Base-by-base conservation (phyloP, 2,888 invertebrate species). In the Archips xylosteana region DNA sequence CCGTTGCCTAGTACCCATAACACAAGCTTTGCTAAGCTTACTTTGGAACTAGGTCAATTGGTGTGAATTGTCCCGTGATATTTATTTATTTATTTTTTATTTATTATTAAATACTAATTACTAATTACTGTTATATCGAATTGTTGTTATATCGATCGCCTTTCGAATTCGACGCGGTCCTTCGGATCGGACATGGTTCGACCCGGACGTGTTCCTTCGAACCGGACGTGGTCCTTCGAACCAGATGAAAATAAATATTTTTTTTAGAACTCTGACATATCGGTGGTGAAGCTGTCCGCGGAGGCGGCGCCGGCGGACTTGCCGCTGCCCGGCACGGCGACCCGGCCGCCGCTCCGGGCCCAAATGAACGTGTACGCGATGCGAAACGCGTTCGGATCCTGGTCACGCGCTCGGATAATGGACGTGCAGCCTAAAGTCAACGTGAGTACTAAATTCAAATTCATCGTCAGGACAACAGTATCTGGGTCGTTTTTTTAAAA, bases 331-430 rank as follows among this genome's bases (percentile, higher is more conserved):
- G 96, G 96, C 0, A 88, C 88, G 10, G 79, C 96, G 3, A 77
- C 85, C 0, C 94, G 95, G 51, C 91, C 95, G 0, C 83, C 90
- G 1, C 91, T 96, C 1, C 87, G 90, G 15, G 78, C 91, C 0
- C 95, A 95, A 62, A 81, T 83, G 82, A 13, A 59, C 0, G 96
- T 96, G 32, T 96, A 95, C 85, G 96, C 96, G 2, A 96, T 96
- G 94, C 95, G 95, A 77, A 95, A 95, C 72, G 90, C 95, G 10
- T 95, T 96, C 81, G 95, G 95, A 42, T 95, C 96, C 6, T 97
- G 97, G 97, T 89, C 96, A 0, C 93, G 91, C 69, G 96, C 95
- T 5, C 94, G 89, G 13, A 83, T 96, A 0, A 77, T 94, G n/a
- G 95, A 95, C 6, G 82, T 95, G 2, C 82, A 89, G 60, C 85